A percentile compares a stretch with the other conserved stretches of the same genome.
Conservation (phyloP, 1,140 invertebrate species). For the Drosophila simulans region DNA sequence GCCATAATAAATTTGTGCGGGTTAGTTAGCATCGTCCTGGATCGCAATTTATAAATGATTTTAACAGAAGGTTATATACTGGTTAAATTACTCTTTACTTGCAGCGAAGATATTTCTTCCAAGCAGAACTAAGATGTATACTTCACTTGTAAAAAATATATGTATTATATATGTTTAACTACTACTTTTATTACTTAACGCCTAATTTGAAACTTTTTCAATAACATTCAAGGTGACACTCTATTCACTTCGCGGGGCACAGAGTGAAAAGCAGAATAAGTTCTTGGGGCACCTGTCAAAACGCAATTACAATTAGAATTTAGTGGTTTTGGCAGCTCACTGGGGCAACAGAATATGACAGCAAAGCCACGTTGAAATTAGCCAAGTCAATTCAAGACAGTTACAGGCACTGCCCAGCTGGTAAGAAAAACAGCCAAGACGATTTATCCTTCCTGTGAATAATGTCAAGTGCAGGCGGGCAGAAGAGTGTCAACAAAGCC, state of each 20-base stretch:
- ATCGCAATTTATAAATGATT: constrained; percentile 55
- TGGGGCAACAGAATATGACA: constrained; percentile 9
- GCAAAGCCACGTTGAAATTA: constrained; percentile 19
- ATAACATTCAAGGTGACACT: background rate
- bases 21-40: constrained; percentile 40
- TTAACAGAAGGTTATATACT: constrained; percentile 23
- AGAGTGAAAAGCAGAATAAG: background rate
- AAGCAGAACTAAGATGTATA: no score
- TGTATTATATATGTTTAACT: no score
- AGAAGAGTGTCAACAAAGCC: constrained; percentile 24
- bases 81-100: background rate
- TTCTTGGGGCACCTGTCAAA: constrained; percentile 21
- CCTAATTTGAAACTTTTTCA: background rate
- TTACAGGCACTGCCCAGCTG: constrained; percentile 28
- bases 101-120: no score
- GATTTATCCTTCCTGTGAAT: constrained; percentile 11
- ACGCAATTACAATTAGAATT: constrained; percentile 42
- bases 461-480: constrained; percentile 44
- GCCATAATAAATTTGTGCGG: constrained; percentile 65
- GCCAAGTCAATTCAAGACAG: constrained; percentile 31
- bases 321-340: background rate
- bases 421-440: constrained; percentile 1
- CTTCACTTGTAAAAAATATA: no score
- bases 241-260: background rate
- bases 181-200: no score